Conservation (phyloP, 1,140 invertebrate genomes). For the Rhagoletis zephyria region DNA sequence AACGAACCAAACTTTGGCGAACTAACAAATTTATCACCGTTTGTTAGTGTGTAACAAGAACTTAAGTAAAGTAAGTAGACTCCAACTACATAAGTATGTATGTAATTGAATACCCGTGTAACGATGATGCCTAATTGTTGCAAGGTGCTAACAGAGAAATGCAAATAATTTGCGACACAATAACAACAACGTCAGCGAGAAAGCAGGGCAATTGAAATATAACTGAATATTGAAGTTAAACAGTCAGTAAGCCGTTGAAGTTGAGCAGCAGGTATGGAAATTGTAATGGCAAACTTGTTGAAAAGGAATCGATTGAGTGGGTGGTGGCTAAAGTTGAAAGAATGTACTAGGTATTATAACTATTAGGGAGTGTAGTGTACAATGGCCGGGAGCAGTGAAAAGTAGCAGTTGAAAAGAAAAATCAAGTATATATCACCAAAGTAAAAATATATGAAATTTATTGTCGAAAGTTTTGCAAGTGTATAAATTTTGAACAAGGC, state of each 20-base stretch:
- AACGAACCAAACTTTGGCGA: background rate
- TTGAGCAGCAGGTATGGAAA: no score
- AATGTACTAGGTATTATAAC: background rate
- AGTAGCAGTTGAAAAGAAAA: background rate
- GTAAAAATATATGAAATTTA: slow-evolving; percentile 32
- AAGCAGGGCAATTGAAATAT: background rate
- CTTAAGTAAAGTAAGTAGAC: no score
- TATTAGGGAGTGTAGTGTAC: no score
- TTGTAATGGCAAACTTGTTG: background rate
- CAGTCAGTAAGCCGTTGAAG: background rate
- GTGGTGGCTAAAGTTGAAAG: no score
- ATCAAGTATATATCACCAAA: slow-evolving; percentile 22
- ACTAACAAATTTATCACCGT: background rate
- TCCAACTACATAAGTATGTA: background rate
- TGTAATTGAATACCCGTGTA: background rate
- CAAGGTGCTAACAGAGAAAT: background rate
- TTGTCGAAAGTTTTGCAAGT: slow-evolving; percentile 29
- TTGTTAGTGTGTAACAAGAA: no score
- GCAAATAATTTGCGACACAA: slow-evolving; percentile 9
- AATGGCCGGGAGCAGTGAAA: background rate
- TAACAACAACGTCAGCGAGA: background rate
- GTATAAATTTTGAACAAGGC: slow-evolving; percentile 29
- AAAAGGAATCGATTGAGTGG: background rate
- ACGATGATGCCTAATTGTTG: background rate
- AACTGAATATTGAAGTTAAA: background rate